Base-by-base conservation (phyloP, 2,113 vertebrate species). In the Henicopernis longicauda region DNA sequence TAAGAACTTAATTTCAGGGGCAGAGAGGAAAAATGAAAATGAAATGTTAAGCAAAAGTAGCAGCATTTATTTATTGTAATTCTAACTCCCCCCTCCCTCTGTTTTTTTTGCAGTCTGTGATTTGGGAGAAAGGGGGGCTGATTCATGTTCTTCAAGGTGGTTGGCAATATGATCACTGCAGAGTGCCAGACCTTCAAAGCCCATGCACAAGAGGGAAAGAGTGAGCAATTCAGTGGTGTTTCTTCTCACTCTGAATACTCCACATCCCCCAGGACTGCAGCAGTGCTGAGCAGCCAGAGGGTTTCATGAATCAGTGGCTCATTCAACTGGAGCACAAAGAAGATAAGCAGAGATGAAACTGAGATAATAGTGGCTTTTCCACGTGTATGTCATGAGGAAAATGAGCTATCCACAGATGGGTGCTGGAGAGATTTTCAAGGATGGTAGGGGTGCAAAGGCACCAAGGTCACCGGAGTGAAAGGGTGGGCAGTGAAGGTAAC, bases 41-140 rank as follows among this genome's bases (percentile, higher is more conserved):
- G 3, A n/a, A 45, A 81, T 70, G 16, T 36, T 76, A 45, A 90
- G 40, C 4, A 34, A 29, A 85, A 44, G 9, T 11, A 42, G 2
- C 7, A 3, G 25, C 50, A 63, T 34, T 63, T 74, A 47, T 74
- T 66, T 62, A 17, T 25, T 73, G 18, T 20, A 50, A 59, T 55
- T 72, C 10, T 36, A 61, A 50, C 8, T 12, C 0, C 5, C 2
- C 3, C 1, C 0, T 2, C 9, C 10, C 3, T 0, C 0, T 4
- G 5, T 1, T 40, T 55, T 29, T 82, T 79, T 65, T n/a, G 38
- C 6, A 42, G 31, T 52, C 14, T 47, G 32, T 50, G 23, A 47
- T 66, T 57, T 93, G 20, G 10, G 32, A 92, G 42, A 61, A 86
- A 61, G 49, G 18, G 8, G 7, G 4, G 1, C 19, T 78, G 76